phyloP scores from a whole-genome alignment of 92 coral and sea anemone genomes.

The Actinernus sp. region DNA sequence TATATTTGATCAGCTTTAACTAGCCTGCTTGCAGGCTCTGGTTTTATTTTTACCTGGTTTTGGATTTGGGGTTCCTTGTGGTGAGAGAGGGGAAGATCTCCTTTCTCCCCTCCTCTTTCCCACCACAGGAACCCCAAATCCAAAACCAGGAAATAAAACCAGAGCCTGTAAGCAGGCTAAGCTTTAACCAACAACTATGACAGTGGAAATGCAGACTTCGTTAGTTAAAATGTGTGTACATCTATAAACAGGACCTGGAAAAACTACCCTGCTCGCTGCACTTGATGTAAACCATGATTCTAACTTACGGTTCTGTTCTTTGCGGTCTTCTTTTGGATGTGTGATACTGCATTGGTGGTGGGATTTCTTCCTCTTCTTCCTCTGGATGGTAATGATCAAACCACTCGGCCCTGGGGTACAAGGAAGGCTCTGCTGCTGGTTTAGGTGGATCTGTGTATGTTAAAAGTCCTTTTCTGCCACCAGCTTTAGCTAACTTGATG shows the following conservation, averaged over 20 bases:
- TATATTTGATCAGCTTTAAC: background rate
- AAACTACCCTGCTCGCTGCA: background rate
- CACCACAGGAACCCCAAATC: too few relatives aligned
- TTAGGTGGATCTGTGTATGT: slow-evolving; percentile 69
- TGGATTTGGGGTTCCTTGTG: too few relatives aligned
- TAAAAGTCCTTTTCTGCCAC: slow-evolving; percentile 84
- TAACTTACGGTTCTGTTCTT: slow-evolving; percentile 33
- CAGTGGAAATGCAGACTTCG: too few relatives aligned
- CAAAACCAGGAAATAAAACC: too few relatives aligned
- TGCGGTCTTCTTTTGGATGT: slow-evolving; percentile 23
- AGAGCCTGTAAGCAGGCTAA: too few relatives aligned
- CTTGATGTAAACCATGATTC: background rate
- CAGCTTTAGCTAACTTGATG: slow-evolving; percentile 91
- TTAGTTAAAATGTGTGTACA: too few relatives aligned
- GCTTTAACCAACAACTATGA: too few relatives aligned
- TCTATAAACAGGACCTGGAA: too few relatives aligned
- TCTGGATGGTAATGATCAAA: slow-evolving; percentile 86
- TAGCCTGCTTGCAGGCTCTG: too few relatives aligned
- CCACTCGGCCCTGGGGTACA: slow-evolving; percentile 98
- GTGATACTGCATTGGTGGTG: slow-evolving; percentile 10
- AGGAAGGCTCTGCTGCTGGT: slow-evolving; percentile 57
- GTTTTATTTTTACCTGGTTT: too few relatives aligned
- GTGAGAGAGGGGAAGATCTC: too few relatives aligned
- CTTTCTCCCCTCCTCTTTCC: too few relatives aligned
- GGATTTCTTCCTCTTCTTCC: slow-evolving; percentile 40